Evolutionary conservation across 2,113 vertebrate species (phyloP), one percentile per base, ranked within the genome.

Genomic region (Holacanthus passer): DNA sequence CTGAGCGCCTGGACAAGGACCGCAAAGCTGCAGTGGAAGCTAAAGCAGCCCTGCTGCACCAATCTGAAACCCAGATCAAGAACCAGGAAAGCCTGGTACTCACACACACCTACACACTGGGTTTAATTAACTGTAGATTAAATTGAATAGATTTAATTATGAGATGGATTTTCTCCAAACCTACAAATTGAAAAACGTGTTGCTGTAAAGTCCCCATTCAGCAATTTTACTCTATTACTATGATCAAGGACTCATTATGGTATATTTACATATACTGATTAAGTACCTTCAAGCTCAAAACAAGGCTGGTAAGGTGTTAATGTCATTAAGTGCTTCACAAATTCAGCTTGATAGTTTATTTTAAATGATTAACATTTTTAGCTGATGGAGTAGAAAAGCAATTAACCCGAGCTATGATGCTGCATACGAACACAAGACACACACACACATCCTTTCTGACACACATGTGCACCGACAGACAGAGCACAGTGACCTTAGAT

Each of bases 41-140:
- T 14, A 99, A 99, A 88, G 94, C 95, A 10, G 96, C 96, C 16
- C 91, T 99, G 58, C 85, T 99, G 47, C 90, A 95, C 69, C 97
- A 97, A 1, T 97, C 97, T 17, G 95, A 95, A 48, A 96, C 95
- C 83, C 97, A 99, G 87, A 95, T 96, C 74, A 98, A 96, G 93
- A 98, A 95, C 73, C 97, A 99, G 88, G 98, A 99, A 78, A 96
- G 96, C 73, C 87, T 98, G 97, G 98, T 99, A 94, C 82, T 76
- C n/a, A 0, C 22, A 48, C 27, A 16, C 37, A 58, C 24, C n/a
- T 47, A 1, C 20, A 35, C 22, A 20, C 19, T 65, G 41, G 22
- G 14, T 37, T 35, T 39, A 29, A 52, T 60, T 27, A 12, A 20
- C 17, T 16, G 14, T 7, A 56, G 14, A 31, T 48, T 65, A 9